Conservation (phyloP, 2,888 invertebrate species). For the Patella depressa region DNA sequence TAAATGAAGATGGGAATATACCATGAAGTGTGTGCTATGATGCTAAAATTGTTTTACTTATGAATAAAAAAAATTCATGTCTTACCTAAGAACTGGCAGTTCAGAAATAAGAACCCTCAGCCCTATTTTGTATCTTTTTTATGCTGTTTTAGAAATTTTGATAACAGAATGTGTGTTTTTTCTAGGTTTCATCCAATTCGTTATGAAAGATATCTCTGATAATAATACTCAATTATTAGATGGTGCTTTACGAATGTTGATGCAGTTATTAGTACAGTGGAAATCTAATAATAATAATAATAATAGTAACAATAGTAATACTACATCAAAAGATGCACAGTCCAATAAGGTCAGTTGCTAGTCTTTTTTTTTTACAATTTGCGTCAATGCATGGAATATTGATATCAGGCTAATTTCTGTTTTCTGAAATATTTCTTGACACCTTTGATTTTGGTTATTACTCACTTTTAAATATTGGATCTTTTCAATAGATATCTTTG, state of each 20-base stretch:
- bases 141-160: not conserved
- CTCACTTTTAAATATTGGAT: no score
- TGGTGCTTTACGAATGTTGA: conserved; percentile 90
- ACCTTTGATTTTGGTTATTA: no score
- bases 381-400: no score
- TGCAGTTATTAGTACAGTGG: conserved; percentile 88
- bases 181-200: conserved; percentile 91
- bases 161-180: conserved; percentile 23
- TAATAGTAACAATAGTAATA: not conserved
- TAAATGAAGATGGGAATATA: no score
- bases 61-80: no score
- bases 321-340: not conserved
- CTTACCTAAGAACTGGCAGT: no score
- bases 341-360: not conserved
- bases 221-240: conserved; percentile 91
- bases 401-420: no score
- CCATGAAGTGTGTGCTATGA: no score
- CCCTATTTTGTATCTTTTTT: not conserved
- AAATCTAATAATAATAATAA: conserved; percentile 37
- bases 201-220: conserved; percentile 92
- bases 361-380: not conserved
- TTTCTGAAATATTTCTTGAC: no score
- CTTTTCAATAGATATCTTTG: no score
- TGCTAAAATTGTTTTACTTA: no score
- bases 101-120: not conserved